phyloP scores from a whole-genome alignment of 2,113 vertebrate species.

The Crotalus viridis region DNA sequence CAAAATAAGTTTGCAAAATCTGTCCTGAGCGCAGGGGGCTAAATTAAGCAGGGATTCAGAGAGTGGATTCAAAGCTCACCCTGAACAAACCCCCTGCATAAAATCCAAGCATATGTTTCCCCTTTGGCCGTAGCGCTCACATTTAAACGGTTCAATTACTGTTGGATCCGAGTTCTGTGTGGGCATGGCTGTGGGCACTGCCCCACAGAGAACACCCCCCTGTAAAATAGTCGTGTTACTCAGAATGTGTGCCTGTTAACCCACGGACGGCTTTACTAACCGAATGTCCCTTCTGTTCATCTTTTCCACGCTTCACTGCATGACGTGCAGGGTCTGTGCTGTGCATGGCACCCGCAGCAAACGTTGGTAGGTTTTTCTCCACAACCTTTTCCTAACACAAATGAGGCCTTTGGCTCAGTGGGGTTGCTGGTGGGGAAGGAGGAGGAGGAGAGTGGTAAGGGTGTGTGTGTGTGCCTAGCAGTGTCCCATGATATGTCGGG shows the following conservation, averaged over 20 bases:
- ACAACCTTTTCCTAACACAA: constrained; percentile 69
- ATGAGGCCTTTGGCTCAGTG: constrained; percentile 42
- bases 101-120: constrained; percentile 68
- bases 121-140: constrained; percentile 50
- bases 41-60: background rate
- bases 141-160: constrained; percentile 50
- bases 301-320: constrained; percentile 79
- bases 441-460: background rate
- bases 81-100: constrained; percentile 44
- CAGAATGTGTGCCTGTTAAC: constrained; percentile 63
- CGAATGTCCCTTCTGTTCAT: constrained; percentile 79
- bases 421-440: background rate
- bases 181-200: constrained; percentile 66
- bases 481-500: background rate
- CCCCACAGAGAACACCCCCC: background rate
- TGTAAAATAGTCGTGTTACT: constrained; percentile 60
- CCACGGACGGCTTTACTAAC: constrained; percentile 72
- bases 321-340: constrained; percentile 81
- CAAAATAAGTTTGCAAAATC: background rate
- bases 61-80: background rate
- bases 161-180: constrained; percentile 61
- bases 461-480: no score
- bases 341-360: constrained; percentile 83
- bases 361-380: constrained; percentile 80
- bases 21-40: background rate